Evolutionary conservation across 2,797 vertebrate genomes (phyloP), one percentile per base, ranked within the genome.

Genomic region (Parambassis ranga): DNA sequence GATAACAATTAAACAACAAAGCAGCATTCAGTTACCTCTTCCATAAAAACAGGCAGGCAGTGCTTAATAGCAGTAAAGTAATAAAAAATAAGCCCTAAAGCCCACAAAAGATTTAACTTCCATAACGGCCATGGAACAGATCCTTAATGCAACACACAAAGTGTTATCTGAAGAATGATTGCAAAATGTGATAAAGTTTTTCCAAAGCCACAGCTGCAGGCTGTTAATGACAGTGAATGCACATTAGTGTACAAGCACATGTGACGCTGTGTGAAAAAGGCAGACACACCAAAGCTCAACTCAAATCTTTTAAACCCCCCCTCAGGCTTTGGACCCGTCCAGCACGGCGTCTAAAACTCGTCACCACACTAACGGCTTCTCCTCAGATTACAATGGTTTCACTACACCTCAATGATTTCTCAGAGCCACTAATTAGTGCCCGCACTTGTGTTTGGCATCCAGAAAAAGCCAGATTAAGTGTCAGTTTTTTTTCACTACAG

Each of bases 341-440:
- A 50, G 26, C 43, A 14, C 52, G 44, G 42, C 1, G 30, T 75
- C 49, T 63, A 49, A 80, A 76, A 64, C 65, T 62, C 18, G 14
- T 59, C 82, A 61, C 75, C 66, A 44, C 77, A 73, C 68, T n/a
- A 70, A 50, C 44, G 3, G 62, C 68, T 46, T 58, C 81, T 85
- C 47, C 81, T 90, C 79, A 20, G 53, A 82, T 86, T 88, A 81
- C 82, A 61, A 65, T 37, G 47, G 18, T 24, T 66, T 52, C 61
- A 46, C 62, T n/a, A 2, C 59, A 82, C 79, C 70, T 51, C 31
- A 79, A 70, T 72, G 70, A 74, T 78, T 82, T 79, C 76, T 73
- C 11, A 6, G 39, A 80, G 75, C 50, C 83, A 82, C 88, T 86
- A 89, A 89, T 91, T 90, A 90, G 87, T 71, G 59, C 67, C 64